Percentiles rank a stretch among this genome's conserved stretches.
Conservation (phyloP, 1,140 invertebrate genomes). For the Nasonia longicornis region DNA sequence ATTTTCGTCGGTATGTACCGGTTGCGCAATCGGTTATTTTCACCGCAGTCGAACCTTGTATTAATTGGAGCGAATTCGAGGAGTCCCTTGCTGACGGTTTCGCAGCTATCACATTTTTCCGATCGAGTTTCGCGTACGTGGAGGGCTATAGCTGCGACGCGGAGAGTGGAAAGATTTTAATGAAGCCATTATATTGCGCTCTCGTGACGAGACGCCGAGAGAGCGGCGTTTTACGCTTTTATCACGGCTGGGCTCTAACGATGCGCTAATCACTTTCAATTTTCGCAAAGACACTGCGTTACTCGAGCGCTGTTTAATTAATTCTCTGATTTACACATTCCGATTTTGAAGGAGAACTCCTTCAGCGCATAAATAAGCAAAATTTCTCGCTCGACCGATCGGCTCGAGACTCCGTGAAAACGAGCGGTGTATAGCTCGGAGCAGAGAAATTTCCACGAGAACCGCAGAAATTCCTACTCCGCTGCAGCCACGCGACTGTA, state of each 20-base stretch:
- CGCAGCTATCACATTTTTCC: neutral
- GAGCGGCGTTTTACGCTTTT: conserved; percentile 7
- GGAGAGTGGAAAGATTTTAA: neutral
- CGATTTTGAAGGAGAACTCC: neutral
- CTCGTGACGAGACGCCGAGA: neutral
- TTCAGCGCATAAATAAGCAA: neutral
- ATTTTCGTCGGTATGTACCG: neutral
- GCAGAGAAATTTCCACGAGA: conserved; percentile 4
- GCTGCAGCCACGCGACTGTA: neutral
- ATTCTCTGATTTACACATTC: neutral
- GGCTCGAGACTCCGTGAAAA: neutral
- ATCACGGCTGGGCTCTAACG: neutral
- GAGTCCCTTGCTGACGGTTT: too few relatives aligned
- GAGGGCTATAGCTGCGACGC: too few relatives aligned
- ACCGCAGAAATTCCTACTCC: conserved; percentile 1
- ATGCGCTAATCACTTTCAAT: conserved; percentile 11
- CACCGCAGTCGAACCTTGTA: neutral
- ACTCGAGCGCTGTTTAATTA: too few relatives aligned
- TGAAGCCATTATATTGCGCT: neutral
- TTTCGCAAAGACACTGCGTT: neutral
- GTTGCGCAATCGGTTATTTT: conserved; percentile 19
- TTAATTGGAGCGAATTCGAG: too few relatives aligned
- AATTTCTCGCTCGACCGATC: neutral
- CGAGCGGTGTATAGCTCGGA: neutral
- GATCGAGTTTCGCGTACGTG: too few relatives aligned